Percentiles rank a stretch among this genome's conserved stretches.
Evolutionary conservation across 2,797 vertebrate species (phyloP).

Genomic region (Dromococcyx pavoninus): DNA sequence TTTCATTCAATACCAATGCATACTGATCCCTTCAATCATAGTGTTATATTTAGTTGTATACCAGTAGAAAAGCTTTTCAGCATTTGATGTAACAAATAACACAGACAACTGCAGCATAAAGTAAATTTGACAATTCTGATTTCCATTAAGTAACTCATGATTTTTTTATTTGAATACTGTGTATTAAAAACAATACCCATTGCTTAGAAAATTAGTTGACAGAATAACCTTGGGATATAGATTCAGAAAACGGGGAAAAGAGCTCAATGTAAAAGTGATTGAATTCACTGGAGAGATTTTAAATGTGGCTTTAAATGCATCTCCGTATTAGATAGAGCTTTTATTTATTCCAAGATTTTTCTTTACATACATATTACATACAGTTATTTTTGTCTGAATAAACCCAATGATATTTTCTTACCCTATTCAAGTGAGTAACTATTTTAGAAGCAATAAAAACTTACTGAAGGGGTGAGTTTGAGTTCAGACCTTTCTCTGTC

Average conservation of each 20-base stretch:
- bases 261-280: not conserved
- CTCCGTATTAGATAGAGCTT: not conserved
- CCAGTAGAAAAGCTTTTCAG: not conserved
- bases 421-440: not conserved
- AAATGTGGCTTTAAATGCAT: not conserved
- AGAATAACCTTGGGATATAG: not conserved
- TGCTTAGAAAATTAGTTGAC: not conserved
- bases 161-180: not conserved
- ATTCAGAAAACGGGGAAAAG: not conserved
- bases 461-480: constrained; percentile 97
- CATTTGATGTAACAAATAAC: not conserved
- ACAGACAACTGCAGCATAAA: not conserved
- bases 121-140: not conserved
- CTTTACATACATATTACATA: not conserved
- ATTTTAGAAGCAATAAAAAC: constrained; percentile 61
- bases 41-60: not conserved
- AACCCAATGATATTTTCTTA: not conserved
- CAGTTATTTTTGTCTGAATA: not conserved
- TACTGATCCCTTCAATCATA: not conserved
- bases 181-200: not conserved
- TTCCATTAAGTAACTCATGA: not conserved
- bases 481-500: constrained; percentile 96
- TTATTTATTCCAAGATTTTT: not conserved
- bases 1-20: not conserved
- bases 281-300: not conserved